Conservation (phyloP, 2,888 invertebrate species). For the Ptilodon capucinus region DNA sequence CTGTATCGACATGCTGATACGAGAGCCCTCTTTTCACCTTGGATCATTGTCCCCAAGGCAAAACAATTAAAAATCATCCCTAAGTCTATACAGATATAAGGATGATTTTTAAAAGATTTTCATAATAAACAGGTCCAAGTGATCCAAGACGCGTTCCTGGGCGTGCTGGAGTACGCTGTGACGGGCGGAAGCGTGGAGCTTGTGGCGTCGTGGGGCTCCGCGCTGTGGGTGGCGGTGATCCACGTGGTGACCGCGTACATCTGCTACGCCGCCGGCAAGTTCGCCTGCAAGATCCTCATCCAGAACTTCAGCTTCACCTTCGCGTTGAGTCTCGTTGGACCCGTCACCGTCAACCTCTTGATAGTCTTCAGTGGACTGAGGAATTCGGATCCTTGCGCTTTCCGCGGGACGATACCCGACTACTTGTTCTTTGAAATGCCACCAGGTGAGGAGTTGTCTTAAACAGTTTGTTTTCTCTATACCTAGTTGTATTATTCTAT, state of each 20-base stretch:
- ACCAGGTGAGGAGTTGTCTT: constrained; percentile 80
- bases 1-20: no score
- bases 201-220: constrained; percentile 56
- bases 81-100: neutral
- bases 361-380: constrained; percentile 86
- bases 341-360: constrained; percentile 87
- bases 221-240: constrained; percentile 84
- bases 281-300: constrained; percentile 94
- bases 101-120: no score
- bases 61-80: no score
- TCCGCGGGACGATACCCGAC: constrained; percentile 86
- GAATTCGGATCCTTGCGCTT: constrained; percentile 85
- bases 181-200: constrained; percentile 56
- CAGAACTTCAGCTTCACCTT: constrained; percentile 94
- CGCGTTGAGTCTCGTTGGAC: constrained; percentile 90
- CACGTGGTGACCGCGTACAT: constrained; percentile 86
- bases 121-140: constrained; percentile 74
- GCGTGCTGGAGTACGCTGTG: constrained; percentile 57
- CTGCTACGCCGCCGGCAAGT: constrained; percentile 87
- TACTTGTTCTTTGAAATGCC: constrained; percentile 94
- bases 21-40: no score
- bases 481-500: no score
- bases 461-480: no score
- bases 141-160: constrained; percentile 57
- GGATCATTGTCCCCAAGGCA: no score